Base-by-base conservation (phyloP, 2,797 vertebrate genomes). In the Pangasius krempfi region DNA sequence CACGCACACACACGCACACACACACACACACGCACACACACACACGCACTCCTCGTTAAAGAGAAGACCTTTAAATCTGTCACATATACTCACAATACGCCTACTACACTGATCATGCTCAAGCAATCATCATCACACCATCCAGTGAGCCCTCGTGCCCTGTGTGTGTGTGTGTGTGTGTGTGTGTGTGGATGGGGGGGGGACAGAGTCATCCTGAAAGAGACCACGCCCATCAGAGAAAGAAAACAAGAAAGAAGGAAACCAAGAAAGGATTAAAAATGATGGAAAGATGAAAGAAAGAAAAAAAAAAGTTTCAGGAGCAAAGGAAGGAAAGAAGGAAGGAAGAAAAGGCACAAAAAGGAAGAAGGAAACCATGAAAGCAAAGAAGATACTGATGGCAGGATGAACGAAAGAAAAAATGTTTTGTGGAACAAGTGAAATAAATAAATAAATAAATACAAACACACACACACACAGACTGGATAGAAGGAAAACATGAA, bases 1-100 rank as follows among this genome's bases (percentile, higher is more conserved):
- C 90, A 25, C 68, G 56, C 47, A 54, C 62, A 54, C 81, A 54
- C 79, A 83, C 60, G 80, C 78, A 72, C 81, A 60, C 86, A 75
- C 82, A 37, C 76, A 72, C 58, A 75, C 52, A 75, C 70, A n/a
- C 70, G 58, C 84, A 33, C 84, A 93, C 93, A 92, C 93, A 94
- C 91, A 13, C 58, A 72, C 44, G 52, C 54, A 64, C 54, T n/a
- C 52, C 62, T 85, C 50, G 40, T 88, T 81, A 72, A 88, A 85
- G 27, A 68, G 25, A 8, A 56, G 44, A 64, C 54, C 72, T 44
- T 68, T 84, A 85, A 84, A 88, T 58, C 33, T 85, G 62, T 85
- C 72, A 56, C 72, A 68, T 85, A 68, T 44, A 44, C 40, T 50
- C 58, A n/a, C 81, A 47, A 66, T 66, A 20, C 18, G 30, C 62